Evolutionary conservation across 1,140 invertebrate species (phyloP), one percentile per base, ranked within the genome.

Genomic region (Linepithema humile): DNA sequence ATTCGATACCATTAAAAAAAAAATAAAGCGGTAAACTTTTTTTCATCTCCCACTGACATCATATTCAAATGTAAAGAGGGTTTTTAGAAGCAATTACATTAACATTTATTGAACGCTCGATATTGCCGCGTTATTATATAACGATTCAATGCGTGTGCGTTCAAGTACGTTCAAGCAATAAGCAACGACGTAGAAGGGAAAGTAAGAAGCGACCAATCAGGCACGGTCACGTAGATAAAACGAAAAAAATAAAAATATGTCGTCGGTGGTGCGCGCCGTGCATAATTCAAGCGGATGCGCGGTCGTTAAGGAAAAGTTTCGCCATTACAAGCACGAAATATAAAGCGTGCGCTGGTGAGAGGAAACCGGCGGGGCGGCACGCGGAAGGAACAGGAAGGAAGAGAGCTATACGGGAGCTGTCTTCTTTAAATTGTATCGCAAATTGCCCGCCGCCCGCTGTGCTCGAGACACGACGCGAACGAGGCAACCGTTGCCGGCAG

Each of bases 281-380:
- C 90, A 91, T 92, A 93, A 93, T 92, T 92, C 89, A 91, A 84
- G 88, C 91, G 80, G 88, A 91, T 88, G 72, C 86, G 20, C 29
- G 86, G 88, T 90, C 91, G 90, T 93, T 92, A 92, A 88, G 88
- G 85, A 80, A 91, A 92, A 92, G 90, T 92, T 92, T 92, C 84
- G 84, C 89, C 91, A 88, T 92, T 91, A 91, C 84, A 88, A 80
- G 80, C 75, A 86, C 87, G 83, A 91, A 92, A 92, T 91, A 90
- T 89, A 89, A 89, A 88, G 83, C 86, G 57, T 32, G 62, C 65
- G 29, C 55, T 60, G 82, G 82, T 57, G 82, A 72, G 59, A 65
- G 65, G 75, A 53, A 75, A 45, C 45, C 43, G 57, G 70, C 20
- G 62, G 40, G 55, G 84, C 65, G 64, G 84, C 59, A 85, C 62